A percentile compares a stretch with the other conserved stretches of the same genome.
These are phyloP conservation scores for Ceratina calcarata DNA, from an alignment of 1,140 invertebrate species.

Conservation along the genomic window DNA sequence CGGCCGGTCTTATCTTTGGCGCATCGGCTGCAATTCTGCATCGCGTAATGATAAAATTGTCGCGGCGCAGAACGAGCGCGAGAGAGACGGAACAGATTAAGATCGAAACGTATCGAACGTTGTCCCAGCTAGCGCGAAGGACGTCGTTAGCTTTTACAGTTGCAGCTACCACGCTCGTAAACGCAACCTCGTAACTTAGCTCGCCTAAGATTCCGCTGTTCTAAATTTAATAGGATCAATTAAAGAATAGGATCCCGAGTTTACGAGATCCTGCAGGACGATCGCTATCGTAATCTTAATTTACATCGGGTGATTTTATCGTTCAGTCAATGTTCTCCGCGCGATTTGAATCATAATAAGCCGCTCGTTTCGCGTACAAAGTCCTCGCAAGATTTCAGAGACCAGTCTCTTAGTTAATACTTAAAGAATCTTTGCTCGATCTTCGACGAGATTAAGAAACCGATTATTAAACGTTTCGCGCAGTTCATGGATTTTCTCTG, in stretches of 20 bases:
- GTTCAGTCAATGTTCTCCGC: background rate
- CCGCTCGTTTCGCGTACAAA: background rate
- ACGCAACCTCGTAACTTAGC: background rate
- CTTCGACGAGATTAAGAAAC: too few species aligned
- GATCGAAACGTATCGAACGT: conserved; percentile 29
- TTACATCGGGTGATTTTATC: background rate
- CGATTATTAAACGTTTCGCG: too few species aligned
- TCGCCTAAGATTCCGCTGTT: background rate
- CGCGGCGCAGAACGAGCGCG: background rate
- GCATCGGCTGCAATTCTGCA: conserved; percentile 29
- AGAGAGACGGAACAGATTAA: background rate
- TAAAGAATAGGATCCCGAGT: conserved; percentile 13
- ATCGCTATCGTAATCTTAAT: background rate
- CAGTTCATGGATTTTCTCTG: too few species aligned
- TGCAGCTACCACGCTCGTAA: conserved; percentile 4
- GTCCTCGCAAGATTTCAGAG: background rate
- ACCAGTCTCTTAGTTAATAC: too few species aligned
- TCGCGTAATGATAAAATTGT: conserved; percentile 42
- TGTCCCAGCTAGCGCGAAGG: conserved; percentile 9
- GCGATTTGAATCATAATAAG: background rate
- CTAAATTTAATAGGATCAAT: conserved; percentile 11
- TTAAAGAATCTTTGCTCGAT: too few species aligned
- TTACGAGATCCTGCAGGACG: background rate
- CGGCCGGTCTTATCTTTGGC: conserved; percentile 35
- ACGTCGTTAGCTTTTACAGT: conserved; percentile 19